Evolutionary conservation across 2,797 vertebrate genomes (phyloP), one percentile per base, ranked within the genome.

Genomic region (Pelodytes ibericus): DNA sequence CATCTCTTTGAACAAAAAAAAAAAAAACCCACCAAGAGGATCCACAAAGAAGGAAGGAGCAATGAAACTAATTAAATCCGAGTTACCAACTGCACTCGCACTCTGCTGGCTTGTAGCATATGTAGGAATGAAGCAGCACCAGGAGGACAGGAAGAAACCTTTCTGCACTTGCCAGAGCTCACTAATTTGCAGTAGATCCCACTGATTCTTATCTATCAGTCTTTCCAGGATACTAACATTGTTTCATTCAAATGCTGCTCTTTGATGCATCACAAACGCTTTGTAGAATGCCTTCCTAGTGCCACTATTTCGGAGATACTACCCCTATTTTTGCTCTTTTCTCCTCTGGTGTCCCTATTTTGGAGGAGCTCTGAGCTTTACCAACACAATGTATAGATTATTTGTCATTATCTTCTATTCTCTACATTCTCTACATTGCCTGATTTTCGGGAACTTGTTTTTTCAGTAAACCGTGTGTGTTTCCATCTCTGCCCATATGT

Each of bases 21-120:
- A n/a, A n/a, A n/a, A 65, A 65, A 60, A 25, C 22, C 7, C 36
- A 33, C 59, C 27, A 64, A 58, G 15, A 44, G 24, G 41, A 62
- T 27, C 26, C 60, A 25, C 36, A 56, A 59, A 59, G 61, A 61
- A 29, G 39, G 51, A 58, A 44, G 59, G 53, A 61, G 33, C 60
- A 64, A 30, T n/a, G 49, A 16, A 4, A 22, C 33, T 71, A 77
- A 77, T 77, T 77, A 71, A 72, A 36, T 65, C 61, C 22, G 47
- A 33, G 60, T 63, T 78, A 53, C 62, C 56, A 30, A 31, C 15
- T 9, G 18, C 20, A 26, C 3, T 9, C 27, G 3, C 3, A 51
- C 64, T 13, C 3, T 18, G 8, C 13, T 20, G 22, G 30, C 15
- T 47, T 59, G 20, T 27, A 49, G 64, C 11, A 25, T 24, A 36